These are phyloP conservation scores for Labia minor DNA, from an alignment of 2,888 invertebrate genomes.

Conservation along the genomic window DNA sequence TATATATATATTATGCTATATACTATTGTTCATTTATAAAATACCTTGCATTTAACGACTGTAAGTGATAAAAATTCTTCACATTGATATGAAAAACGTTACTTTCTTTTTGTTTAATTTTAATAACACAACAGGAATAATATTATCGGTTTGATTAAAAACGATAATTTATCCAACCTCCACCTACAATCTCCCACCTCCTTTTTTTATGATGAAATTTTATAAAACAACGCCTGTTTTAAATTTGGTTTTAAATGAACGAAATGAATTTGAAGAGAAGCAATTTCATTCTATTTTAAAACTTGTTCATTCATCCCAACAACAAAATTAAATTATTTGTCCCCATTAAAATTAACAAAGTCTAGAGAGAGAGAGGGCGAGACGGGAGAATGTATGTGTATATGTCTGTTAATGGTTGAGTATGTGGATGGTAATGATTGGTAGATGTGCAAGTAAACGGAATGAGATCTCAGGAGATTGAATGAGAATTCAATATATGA, in stretches of 20 bases:
- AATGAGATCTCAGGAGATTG: background rate
- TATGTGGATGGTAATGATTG: background rate
- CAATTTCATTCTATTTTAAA: slow-evolving; percentile 2
- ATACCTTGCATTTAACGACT: no score
- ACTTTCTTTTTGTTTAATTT: no score
- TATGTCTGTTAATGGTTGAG: background rate
- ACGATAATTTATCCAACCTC: slow-evolving; percentile 2
- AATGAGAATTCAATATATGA: background rate
- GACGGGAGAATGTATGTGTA: no score
- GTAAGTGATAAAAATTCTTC: no score
- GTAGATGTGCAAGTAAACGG: background rate
- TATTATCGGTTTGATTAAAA: background rate
- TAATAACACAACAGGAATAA: background rate
- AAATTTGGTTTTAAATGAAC: slow-evolving; percentile 1
- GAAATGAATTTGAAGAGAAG: background rate
- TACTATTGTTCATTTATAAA: no score
- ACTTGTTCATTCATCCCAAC: slow-evolving; percentile 13
- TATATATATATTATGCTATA: no score
- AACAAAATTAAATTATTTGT: slow-evolving; percentile 13
- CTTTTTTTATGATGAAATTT: background rate
- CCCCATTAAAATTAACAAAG: slow-evolving; percentile 13
- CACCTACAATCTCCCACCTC: no score
- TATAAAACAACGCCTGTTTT: background rate
- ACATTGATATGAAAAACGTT: no score
- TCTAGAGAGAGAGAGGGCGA: background rate